phyloP scores from a whole-genome alignment of 2,113 vertebrate species.

The Bettongia penicillata region DNA sequence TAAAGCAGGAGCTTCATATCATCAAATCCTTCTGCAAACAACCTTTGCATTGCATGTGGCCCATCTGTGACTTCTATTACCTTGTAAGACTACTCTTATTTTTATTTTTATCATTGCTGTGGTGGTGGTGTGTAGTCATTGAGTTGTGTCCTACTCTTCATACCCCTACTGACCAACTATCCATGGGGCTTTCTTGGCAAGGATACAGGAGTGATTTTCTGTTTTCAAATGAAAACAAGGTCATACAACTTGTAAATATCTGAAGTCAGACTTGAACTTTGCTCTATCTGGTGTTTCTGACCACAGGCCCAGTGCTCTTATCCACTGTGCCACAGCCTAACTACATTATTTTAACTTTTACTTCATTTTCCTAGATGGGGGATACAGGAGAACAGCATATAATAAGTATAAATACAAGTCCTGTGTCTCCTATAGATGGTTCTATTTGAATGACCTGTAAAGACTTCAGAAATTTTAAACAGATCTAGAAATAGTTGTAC shows the following conservation, averaged over 20 bases:
- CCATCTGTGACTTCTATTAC: too few relatives aligned
- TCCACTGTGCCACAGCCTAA: background rate
- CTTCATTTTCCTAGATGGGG: background rate
- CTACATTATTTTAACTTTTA: too few relatives aligned
- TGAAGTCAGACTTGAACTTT: background rate
- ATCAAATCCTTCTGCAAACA: too few relatives aligned
- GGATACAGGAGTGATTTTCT: background rate
- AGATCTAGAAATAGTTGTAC: background rate
- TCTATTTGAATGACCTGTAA: background rate
- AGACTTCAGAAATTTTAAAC: background rate
- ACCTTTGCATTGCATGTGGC: too few relatives aligned
- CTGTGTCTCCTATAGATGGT: background rate
- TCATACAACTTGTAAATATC: too few relatives aligned
- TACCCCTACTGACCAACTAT: too few relatives aligned
- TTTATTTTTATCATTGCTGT: too few relatives aligned
- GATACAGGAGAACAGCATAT: background rate
- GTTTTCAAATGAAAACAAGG: background rate
- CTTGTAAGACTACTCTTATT: too few relatives aligned
- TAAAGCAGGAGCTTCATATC: too few relatives aligned
- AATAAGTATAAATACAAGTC: background rate
- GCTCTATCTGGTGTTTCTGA: background rate
- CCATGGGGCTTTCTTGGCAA: too few relatives aligned
- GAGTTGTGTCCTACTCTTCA: background rate
- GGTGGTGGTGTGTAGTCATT: background rate
- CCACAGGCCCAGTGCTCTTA: background rate